These are phyloP conservation scores for Heteropelma amictum DNA, from an alignment of 2,888 invertebrate genomes.

Conservation along the genomic window DNA sequence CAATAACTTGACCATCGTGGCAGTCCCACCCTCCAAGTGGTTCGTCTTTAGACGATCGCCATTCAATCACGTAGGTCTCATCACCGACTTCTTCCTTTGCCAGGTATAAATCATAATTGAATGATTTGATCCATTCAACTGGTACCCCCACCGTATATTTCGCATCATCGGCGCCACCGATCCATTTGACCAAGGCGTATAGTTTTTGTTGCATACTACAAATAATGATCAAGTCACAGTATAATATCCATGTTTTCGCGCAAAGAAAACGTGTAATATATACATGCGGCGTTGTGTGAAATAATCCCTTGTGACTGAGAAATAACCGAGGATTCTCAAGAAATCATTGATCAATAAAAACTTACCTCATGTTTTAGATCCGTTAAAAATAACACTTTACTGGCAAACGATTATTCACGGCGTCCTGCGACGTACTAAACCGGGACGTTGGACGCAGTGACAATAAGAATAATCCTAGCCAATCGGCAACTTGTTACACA, in stretches of 20 bases:
- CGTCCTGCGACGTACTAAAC: too few species aligned
- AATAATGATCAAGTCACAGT: too few species aligned
- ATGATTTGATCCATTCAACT: conserved; percentile 18
- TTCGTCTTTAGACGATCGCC: not conserved
- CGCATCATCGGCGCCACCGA: conserved; percentile 9
- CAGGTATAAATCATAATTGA: not conserved
- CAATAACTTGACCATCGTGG: not conserved
- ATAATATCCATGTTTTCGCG: too few species aligned
- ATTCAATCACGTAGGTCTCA: not conserved
- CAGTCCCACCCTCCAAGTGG: not conserved
- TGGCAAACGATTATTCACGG: too few species aligned
- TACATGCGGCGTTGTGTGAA: too few species aligned
- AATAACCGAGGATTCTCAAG: not conserved
- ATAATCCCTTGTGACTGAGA: too few species aligned
- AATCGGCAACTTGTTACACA: too few species aligned
- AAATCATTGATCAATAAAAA: not conserved
- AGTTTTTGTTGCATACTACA: conserved; percentile 13
- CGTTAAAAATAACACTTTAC: too few species aligned
- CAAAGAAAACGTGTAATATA: too few species aligned
- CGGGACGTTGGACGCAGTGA: too few species aligned
- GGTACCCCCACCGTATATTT: conserved; percentile 31
- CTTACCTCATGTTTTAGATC: too few species aligned
- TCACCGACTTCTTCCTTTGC: not conserved
- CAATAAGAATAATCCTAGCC: too few species aligned
- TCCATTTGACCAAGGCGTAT: conserved; percentile 15